A percentile compares a stretch with the other conserved stretches of the same genome.
Evolutionary conservation across 2,888 invertebrate species (phyloP).

Genomic region (Craniophora ligustri): DNA sequence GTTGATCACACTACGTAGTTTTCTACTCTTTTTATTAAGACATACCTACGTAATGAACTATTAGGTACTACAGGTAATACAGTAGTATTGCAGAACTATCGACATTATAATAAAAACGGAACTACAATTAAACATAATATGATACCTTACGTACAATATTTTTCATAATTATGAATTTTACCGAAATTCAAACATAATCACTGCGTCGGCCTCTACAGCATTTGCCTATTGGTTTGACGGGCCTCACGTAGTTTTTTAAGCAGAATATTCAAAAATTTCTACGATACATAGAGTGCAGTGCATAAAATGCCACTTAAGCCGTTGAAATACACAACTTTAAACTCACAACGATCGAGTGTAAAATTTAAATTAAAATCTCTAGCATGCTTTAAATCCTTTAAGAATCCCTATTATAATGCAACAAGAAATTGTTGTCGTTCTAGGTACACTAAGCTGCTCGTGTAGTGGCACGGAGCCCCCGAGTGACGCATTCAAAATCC

Average conservation of each 20-base stretch:
- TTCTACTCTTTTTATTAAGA: no score
- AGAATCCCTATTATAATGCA: conserved; percentile 15
- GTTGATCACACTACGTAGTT: no score
- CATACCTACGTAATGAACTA: no score
- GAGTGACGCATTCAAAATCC: conserved; percentile 15
- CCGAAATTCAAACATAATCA: no score
- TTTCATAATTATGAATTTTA: no score
- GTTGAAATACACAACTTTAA: conserved; percentile 11
- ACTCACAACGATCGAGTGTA: neutral
- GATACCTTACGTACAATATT: no score
- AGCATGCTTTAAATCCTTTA: conserved; percentile 13
- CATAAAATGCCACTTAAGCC: neutral
- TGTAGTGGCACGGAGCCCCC: conserved; percentile 2
- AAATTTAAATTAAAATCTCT: conserved; percentile 4
- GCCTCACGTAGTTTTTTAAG: neutral
- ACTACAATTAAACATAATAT: no score
- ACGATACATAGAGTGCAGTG: neutral
- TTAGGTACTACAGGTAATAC: no score
- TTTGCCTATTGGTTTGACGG: no score
- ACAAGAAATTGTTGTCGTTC: conserved; percentile 8
- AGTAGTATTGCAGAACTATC: no score
- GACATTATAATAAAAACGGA: no score
- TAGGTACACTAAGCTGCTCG: conserved; percentile 1
- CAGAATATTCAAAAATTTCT: neutral
- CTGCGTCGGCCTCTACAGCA: no score